Evolutionary conservation across 64 coral and sea anemone species (phyloP), one percentile per base, ranked within the genome.

Genomic region (Porites lutea): DNA sequence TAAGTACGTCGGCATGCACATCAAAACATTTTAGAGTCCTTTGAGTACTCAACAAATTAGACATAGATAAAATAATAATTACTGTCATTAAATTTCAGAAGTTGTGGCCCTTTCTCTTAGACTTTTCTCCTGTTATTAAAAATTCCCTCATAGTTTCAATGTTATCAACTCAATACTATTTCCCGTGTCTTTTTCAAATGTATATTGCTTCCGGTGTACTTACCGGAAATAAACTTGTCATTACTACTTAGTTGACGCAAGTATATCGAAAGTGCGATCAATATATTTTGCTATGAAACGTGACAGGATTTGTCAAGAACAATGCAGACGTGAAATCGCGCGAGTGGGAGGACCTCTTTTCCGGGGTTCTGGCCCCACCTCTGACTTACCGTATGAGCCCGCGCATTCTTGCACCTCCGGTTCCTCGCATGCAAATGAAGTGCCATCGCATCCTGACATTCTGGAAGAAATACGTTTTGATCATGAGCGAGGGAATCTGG

Each of bases 351-450:
- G 78, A 8, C 78, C 51, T 44, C 15, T 57, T 81, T 81, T 81
- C 78, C 78, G 57, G 78, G 78, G 57, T 22, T 27, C 78, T 13
- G 45, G 63, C 62, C 63, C 81, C 62, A 68, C 81, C 81, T 63
- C 63, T 63, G 46, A 2, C 22, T 69, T 67, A n/a, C 16, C 48
- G 79, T 82, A 51, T 83, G 81, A 83, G 81, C 81, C 81, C 81
- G 81, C 81, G 68, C 81, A 83, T 83, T 83, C 81, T 83, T 83
- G 18, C 18, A 66, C 81, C 81, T 83, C 81, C 81, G 81, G 81
- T 83, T 66, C 59, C 68, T 51, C 81, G 48, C 19, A 83, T 83
- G 79, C 58, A 64, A 83, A 68, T 83, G n/a, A 83, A 67, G 80
- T 68, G 81, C 81, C 43, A 49, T 83, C 47, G 62, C 18, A 83